Conservation (phyloP, 2,888 invertebrate genomes). For the Dolomedes plantarius region DNA sequence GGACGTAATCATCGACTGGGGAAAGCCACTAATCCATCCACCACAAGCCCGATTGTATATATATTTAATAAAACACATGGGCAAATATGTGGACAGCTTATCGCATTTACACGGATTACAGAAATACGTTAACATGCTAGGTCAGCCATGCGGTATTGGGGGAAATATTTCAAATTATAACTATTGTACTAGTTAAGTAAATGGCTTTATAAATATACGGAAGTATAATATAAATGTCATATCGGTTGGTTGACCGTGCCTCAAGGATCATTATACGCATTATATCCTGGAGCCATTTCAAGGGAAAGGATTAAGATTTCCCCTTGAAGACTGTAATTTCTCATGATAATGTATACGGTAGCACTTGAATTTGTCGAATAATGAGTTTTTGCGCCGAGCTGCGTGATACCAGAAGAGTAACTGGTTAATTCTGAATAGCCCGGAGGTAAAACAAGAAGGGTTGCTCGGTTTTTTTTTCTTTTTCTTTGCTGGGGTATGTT, state of each 20-base stretch:
- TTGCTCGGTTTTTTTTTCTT: neutral
- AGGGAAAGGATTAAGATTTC: conserved; percentile 1
- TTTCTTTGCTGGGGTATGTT: neutral
- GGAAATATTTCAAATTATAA: neutral
- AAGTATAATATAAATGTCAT: neutral
- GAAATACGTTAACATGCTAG: neutral
- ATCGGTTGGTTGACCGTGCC: conserved; percentile 4
- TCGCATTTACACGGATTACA: too few relatives aligned
- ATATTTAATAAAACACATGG: too few relatives aligned
- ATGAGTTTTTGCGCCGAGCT: neutral
- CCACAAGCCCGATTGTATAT: too few relatives aligned
- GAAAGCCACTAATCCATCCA: too few relatives aligned
- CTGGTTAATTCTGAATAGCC: neutral
- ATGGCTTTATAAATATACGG: neutral
- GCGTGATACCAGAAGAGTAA: neutral
- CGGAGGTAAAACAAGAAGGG: neutral
- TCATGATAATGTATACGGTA: neutral
- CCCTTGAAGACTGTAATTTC: neutral
- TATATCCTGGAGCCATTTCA: neutral
- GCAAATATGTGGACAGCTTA: too few relatives aligned
- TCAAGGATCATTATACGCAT: neutral
- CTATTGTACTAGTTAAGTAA: neutral
- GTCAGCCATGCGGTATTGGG: neutral
- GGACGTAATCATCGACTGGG: too few relatives aligned
- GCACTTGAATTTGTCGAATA: neutral